A percentile compares a stretch with the other conserved stretches of the same genome.
Evolutionary conservation across 2,888 invertebrate species (phyloP).

Genomic region (Meteorus cinctellus): DNA sequence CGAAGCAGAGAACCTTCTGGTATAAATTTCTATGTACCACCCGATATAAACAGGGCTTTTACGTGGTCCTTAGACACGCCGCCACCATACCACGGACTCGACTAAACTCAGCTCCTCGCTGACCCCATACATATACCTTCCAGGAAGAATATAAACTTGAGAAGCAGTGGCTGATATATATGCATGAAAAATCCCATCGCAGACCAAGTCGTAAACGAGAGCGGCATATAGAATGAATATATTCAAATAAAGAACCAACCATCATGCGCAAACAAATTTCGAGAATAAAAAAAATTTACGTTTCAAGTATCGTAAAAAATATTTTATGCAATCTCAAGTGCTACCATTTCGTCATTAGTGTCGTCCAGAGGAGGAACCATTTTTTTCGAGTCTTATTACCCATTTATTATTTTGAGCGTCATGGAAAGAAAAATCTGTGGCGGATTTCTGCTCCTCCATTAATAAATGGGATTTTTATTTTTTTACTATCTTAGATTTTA

Average conservation of each 20-base stretch:
- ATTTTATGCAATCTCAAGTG: not conserved
- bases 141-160: slow-evolving; percentile 24
- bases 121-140: slow-evolving; percentile 23
- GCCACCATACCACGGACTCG: not conserved
- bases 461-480: too few relatives aligned
- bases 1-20: not conserved
- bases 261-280: not conserved
- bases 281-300: not conserved
- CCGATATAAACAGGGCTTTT: slow-evolving; percentile 6
- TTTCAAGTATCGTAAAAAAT: not conserved
- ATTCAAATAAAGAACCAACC: not conserved
- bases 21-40: not conserved
- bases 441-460: too few relatives aligned
- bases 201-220: slow-evolving; percentile 12
- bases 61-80: slow-evolving; percentile 27
- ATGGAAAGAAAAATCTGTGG: too few relatives aligned
- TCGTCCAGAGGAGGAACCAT: not conserved
- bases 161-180: not conserved
- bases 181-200: slow-evolving; percentile 10
- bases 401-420: not conserved
- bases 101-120: not conserved
- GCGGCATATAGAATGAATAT: not conserved
- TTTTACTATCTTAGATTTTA: too few relatives aligned
- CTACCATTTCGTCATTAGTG: not conserved
- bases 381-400: not conserved